Percentiles rank a stretch among this genome's conserved stretches.
phyloP scores from a whole-genome alignment of 1,140 invertebrate genomes.

The Papilio dardanus region DNA sequence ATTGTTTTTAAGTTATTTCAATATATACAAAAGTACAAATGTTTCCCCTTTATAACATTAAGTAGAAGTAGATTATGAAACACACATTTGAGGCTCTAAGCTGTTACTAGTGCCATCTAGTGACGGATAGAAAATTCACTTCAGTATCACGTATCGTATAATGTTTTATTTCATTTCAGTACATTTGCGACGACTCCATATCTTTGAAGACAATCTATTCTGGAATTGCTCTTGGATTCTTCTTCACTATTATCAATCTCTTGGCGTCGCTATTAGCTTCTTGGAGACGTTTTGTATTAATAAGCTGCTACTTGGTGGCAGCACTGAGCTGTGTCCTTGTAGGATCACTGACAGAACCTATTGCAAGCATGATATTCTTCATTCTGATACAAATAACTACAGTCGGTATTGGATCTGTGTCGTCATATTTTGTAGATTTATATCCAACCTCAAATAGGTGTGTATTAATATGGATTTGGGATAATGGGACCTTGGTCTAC shows the following conservation, averaged over 20 bases:
- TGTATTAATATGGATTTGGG: conserved; percentile 28
- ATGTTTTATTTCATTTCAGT: conserved; percentile 41
- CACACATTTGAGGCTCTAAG: not conserved
- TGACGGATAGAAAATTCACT: not conserved
- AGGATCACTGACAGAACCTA: conserved; percentile 45
- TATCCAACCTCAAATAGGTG: conserved; percentile 60
- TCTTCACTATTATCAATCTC: conserved; percentile 46
- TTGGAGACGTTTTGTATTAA: conserved; percentile 46
- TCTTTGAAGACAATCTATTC: conserved; percentile 49
- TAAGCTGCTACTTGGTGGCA: conserved; percentile 40
- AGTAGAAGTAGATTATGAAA: too few species aligned
- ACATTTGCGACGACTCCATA: conserved; percentile 48
- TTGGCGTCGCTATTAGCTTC: conserved; percentile 39
- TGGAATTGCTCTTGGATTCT: conserved; percentile 46
- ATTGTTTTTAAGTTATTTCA: too few species aligned
- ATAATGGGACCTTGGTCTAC: too few species aligned
- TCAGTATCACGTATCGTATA: too few species aligned
- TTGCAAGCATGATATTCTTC: conserved; percentile 53
- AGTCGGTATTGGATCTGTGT: conserved; percentile 49
- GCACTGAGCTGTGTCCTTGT: conserved; percentile 49
- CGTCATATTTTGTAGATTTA: conserved; percentile 57
- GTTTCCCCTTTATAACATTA: too few species aligned
- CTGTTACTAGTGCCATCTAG: not conserved
- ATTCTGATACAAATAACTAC: conserved; percentile 48
- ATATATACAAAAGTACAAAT: too few species aligned